Evolutionary conservation across 2,797 vertebrate species (phyloP), one percentile per base, ranked within the genome.

Genomic region (Tokudaia muenninki): DNA sequence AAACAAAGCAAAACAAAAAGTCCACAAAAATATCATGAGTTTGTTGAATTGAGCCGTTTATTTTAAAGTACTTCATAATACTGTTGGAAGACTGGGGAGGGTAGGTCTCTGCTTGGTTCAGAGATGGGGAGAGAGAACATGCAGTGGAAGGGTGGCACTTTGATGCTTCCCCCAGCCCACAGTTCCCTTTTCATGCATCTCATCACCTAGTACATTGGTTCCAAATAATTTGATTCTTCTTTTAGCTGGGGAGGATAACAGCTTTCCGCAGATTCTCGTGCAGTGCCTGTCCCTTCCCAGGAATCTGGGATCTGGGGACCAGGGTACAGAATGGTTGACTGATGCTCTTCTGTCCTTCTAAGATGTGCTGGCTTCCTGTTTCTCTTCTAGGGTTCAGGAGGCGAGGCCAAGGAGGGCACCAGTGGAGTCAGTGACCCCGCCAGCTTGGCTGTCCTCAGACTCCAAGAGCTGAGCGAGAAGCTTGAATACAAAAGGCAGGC

Each of bases 401-500:
- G 99, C 24, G 99, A 99, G 77, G 92, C 98, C 26, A 98, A 93
- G 11, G 99, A 99, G 65, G 99, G 99, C 83, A 99, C 98, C 97
- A 99, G 99, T 97, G 99, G 98, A 94, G 99, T 99, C 97, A 99
- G 99, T 13, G 99, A 99, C 94, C 99, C 99, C 98, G 99, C 99
- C 96, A 99, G 99, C 98, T 99, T 99, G 6, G 99, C 99, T 87
- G 99, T 99, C 41, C 99, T 99, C 94, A 99, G 99, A 97, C 99
- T 99, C 19, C 98, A 98, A 70, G 99, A 99, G 94, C 99, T 99
- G 70, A 99, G 98, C 55, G 99, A 99, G 98, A 99, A 99, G 91
- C 99, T 99, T 95, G 99, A 99, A 94, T 99, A 99, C 98, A 99
- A 99, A 98, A 99, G 99, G 31, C 99, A 99, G 97, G 99, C 99